A percentile compares a stretch with the other conserved stretches of the same genome.
phyloP scores from a whole-genome alignment of 2,797 vertebrate species.

The Tachyglossus aculeatus region DNA sequence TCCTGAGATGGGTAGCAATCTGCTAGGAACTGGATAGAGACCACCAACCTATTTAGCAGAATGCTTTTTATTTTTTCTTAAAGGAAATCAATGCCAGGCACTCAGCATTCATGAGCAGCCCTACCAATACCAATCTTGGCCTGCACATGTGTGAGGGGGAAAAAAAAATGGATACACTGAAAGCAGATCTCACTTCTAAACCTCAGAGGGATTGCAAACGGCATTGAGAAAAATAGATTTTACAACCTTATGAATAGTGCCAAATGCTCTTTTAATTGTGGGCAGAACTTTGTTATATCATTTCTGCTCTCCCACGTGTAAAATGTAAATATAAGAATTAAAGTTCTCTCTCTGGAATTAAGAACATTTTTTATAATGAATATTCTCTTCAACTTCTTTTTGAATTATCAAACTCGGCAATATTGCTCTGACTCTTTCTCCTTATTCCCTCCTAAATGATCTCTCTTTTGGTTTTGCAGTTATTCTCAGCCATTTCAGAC shows the following conservation, averaged over 20 bases:
- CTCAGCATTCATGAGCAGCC: conserved; percentile 27
- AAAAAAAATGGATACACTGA: conserved; percentile 15
- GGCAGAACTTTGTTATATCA: not conserved
- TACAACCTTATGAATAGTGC: conserved; percentile 26
- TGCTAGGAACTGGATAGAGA: not conserved
- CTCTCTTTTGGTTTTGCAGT: conserved; percentile 44
- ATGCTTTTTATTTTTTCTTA: not conserved
- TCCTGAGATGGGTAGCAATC: not conserved
- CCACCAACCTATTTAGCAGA: conserved; percentile 19
- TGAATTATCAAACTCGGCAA: conserved; percentile 5
- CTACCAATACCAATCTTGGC: not conserved
- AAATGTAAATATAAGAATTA: not conserved
- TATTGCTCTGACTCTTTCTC: conserved; percentile 1
- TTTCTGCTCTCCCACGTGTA: conserved; percentile 9
- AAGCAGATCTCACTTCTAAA: conserved; percentile 4
- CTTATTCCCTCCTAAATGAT: conserved; percentile 47
- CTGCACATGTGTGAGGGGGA: not conserved
- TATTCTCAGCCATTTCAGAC: conserved; percentile 55
- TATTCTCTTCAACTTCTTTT: conserved; percentile 25
- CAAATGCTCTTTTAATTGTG: conserved; percentile 42
- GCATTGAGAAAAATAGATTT: conserved; percentile 37
- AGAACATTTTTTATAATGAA: too few relatives aligned
- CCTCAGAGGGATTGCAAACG: conserved; percentile 1
- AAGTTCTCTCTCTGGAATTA: too few relatives aligned
- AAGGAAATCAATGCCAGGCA: conserved; percentile 30